Evolutionary conservation across 2,797 vertebrate genomes (phyloP), one percentile per base, ranked within the genome.

Genomic region (Eleutherodactylus coqui): DNA sequence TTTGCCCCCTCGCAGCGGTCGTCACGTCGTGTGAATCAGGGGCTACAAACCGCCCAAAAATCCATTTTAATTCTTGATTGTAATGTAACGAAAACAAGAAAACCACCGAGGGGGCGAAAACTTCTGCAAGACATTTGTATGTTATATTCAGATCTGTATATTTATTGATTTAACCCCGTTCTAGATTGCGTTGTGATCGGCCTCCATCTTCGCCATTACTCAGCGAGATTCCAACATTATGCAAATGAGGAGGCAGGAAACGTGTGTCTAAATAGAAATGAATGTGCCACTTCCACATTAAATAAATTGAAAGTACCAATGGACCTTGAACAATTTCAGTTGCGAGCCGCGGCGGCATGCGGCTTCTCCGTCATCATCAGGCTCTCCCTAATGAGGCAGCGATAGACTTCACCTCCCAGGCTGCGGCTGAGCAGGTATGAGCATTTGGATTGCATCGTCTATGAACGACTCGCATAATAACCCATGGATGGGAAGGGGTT

Each of bases 241-340:
- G 19, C 47, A 64, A 17, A 47, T 47, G 17, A 43, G 60, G 19
- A 24, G 19, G 43, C 60, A 38, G 29, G 21, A 29, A 21, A 53
- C 32, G 21, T 36, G 45, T 36, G 16, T 49, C 62, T 81, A 51
- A 69, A 70, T 70, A 70, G 6, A 38, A 36, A 70, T 36, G 29
- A 82, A 45, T 70, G 45, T n/a, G 36, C 49, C 24, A 21, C 47
- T 70, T 69, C 21, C 64, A 70, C 47, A 14, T 70, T 69, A n/a
- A 69, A 69, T 82, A 67, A 27, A 70, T 70, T 38, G 47, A 34
- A 17, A 45, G 79, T 29, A n/a, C 24, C 67, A 82, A 51, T 49
- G 51, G 29, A 70, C 14, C 32, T 55, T 38, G 49, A 47, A 75
- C 8, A 70, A 70, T 38, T 70, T 41, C 1, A 34, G 27, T 1